These are phyloP conservation scores for Leptosomus discolor DNA, from an alignment of 2,113 vertebrate genomes.

Conservation along the genomic window DNA sequence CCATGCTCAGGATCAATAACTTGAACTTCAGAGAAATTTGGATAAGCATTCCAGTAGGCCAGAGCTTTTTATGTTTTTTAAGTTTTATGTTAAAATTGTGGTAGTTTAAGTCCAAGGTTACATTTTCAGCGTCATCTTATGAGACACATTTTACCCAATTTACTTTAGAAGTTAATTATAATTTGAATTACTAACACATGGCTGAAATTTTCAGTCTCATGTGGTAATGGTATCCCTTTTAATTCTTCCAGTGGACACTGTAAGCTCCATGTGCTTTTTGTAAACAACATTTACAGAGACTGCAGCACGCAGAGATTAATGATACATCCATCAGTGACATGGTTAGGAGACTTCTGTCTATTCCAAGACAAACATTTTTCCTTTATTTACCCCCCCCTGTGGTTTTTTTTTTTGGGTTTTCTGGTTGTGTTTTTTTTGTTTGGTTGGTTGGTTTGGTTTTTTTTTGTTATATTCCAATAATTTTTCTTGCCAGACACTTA, in stretches of 20 bases:
- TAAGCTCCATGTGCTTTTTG: not conserved
- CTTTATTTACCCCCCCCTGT: fast-evolving
- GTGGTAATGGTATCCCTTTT: not conserved
- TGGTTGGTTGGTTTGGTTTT: too few relatives aligned
- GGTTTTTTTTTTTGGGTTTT: not conserved
- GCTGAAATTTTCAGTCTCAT: not conserved
- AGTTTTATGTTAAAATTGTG: not conserved
- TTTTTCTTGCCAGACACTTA: not conserved
- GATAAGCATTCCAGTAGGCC: not conserved
- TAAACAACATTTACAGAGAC: not conserved
- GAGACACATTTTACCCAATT: not conserved
- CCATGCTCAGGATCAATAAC: not conserved
- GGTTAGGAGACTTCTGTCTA: not conserved
- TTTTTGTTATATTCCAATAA: not conserved
- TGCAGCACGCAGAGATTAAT: not conserved
- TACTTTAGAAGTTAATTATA: not conserved
- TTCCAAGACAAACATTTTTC: not conserved
- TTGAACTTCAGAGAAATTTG: not conserved
- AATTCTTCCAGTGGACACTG: not conserved
- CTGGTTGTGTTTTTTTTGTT: too few relatives aligned
- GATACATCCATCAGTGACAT: not conserved
- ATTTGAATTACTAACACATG: not conserved
- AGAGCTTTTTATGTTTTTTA: not conserved
- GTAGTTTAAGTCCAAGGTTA: not conserved
- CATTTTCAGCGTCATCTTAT: not conserved